Evolutionary conservation across 2,797 vertebrate genomes (phyloP).

Genomic region (Lateolabrax maculatus): DNA sequence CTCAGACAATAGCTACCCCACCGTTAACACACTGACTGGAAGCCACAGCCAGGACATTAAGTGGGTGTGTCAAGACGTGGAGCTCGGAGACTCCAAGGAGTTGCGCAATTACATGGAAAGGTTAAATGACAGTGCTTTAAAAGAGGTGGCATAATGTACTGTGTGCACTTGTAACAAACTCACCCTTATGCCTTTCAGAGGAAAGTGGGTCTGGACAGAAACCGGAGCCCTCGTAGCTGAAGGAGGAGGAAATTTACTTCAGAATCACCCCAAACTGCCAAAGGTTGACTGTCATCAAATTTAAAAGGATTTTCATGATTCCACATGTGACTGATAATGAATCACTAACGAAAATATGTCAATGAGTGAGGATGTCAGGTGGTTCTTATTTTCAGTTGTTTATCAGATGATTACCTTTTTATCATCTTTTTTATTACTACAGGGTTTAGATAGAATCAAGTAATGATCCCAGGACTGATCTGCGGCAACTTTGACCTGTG

Average conservation of each 20-base stretch:
- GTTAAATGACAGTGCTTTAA: conserved; percentile 87
- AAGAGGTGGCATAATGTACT: conserved; percentile 81
- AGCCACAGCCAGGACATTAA: conserved; percentile 90
- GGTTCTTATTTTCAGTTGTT: conserved; percentile 66
- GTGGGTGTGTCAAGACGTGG: conserved; percentile 93
- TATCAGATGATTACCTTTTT: conserved; percentile 76
- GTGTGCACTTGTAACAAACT: conserved; percentile 75
- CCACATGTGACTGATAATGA: conserved; percentile 54
- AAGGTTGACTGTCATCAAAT: conserved; percentile 64
- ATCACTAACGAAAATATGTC: conserved; percentile 45
- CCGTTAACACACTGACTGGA: conserved; percentile 87
- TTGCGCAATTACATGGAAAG: conserved; percentile 92
- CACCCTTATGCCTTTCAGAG: conserved; percentile 88
- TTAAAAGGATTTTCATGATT: conserved; percentile 45
- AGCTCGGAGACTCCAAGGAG: conserved; percentile 89
- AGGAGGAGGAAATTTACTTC: conserved; percentile 50
- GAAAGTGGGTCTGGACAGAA: conserved; percentile 65
- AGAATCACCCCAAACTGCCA: conserved; percentile 79
- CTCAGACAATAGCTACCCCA: conserved; percentile 86
- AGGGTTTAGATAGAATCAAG: conserved; percentile 70
- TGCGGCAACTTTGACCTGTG: conserved; percentile 57
- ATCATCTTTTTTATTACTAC: conserved; percentile 71
- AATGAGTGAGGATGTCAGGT: conserved; percentile 46
- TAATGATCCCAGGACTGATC: conserved; percentile 60
- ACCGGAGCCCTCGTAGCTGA: conserved; percentile 46